Conservation (phyloP, 2,888 invertebrate genomes). For the Chymomyza caudatula region DNA sequence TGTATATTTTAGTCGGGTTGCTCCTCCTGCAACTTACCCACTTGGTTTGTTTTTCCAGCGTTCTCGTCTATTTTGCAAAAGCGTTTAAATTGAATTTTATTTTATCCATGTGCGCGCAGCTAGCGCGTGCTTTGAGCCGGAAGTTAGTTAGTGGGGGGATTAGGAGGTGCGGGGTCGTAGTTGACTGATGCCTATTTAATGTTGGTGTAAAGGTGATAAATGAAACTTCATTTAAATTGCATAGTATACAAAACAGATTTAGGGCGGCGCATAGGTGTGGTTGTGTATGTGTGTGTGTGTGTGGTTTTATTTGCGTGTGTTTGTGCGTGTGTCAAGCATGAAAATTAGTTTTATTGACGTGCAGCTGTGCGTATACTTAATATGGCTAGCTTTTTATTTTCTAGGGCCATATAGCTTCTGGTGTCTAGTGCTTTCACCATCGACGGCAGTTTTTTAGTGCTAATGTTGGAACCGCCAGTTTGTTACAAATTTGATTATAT, state of each 20-base stretch:
- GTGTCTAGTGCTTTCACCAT: not conserved
- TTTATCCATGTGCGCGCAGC: conserved; percentile 12
- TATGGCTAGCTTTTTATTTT: not conserved
- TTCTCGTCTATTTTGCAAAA: not conserved
- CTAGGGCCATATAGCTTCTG: not conserved
- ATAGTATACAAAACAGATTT: not conserved
- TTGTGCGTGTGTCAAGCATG: not conserved
- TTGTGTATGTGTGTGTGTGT: not conserved
- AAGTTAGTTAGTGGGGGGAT: conserved; percentile 27
- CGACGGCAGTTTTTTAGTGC: not conserved
- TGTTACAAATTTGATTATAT: no score
- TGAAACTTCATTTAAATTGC: conserved; percentile 2
- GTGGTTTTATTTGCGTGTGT: not conserved
- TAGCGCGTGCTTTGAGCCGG: conserved; percentile 32
- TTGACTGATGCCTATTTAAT: not conserved
- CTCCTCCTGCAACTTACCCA: no score
- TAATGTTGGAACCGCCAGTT: no score
- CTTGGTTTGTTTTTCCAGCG: not conserved
- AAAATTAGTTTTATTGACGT: not conserved
- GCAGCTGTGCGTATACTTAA: not conserved
- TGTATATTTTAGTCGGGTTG: no score
- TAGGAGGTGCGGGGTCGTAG: not conserved
- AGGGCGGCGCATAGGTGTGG: not conserved
- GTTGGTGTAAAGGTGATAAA: conserved; percentile 1
- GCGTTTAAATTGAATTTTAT: conserved; percentile 31